Evolutionary conservation across 2,113 vertebrate genomes (phyloP).

Genomic region (Pandion haliaetus): DNA sequence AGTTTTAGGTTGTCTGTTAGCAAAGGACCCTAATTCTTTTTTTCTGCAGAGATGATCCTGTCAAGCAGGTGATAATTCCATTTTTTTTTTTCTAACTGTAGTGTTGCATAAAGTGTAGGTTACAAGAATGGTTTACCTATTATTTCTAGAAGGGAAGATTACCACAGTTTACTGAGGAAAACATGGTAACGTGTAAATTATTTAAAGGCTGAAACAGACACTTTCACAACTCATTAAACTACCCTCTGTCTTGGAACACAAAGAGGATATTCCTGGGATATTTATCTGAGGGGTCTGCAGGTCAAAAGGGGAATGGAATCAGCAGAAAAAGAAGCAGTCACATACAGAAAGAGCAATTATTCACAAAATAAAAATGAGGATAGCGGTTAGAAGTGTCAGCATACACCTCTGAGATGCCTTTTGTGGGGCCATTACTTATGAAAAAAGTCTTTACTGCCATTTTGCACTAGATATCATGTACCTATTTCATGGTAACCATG

Average conservation of each 20-base stretch:
- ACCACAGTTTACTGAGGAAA: not conserved
- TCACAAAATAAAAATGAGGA: not conserved
- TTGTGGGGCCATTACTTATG: not conserved
- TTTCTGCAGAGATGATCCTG: slow-evolving; percentile 1
- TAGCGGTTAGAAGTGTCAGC: not conserved
- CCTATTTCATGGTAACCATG: not conserved
- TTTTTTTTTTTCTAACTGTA: not conserved
- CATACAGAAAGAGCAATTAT: slow-evolving; percentile 2
- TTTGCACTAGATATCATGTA: not conserved
- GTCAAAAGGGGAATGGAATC: not conserved
- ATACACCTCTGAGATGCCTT: not conserved
- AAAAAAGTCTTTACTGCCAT: not conserved
- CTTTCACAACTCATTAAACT: slow-evolving; percentile 23
- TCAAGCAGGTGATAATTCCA: slow-evolving; percentile 15
- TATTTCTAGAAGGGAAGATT: not conserved
- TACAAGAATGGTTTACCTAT: not conserved
- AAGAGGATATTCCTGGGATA: not conserved
- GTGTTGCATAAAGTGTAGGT: not conserved
- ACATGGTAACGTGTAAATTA: not conserved
- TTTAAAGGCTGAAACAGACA: slow-evolving; percentile 21
- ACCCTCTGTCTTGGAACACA: not conserved
- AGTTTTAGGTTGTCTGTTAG: not conserved
- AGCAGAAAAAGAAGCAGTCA: not conserved
- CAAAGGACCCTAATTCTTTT: slow-evolving; percentile 28
- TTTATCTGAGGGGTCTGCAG: slow-evolving; percentile 1